Evolutionary conservation across 2,888 invertebrate species (phyloP), one percentile per base, ranked within the genome.

Genomic region (Xestia c-nigrum): DNA sequence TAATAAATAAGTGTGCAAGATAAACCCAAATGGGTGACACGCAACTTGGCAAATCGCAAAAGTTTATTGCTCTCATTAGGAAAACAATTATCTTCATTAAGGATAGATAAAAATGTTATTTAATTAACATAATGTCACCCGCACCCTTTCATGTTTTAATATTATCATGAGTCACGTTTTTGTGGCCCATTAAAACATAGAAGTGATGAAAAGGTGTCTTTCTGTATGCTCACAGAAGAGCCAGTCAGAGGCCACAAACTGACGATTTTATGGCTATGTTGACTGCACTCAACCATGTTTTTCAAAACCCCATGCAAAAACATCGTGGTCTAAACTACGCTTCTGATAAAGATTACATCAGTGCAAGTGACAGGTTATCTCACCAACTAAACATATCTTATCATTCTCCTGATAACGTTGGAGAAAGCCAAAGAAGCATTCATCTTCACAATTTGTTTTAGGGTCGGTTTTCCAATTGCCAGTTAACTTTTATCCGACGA

Each of bases 301-400:
- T 46, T 16, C 43, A 5, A 70, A 63, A 78, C 40, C n/a, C 3
- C 84, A 69, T 46, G 74, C 74, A 71, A 31, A 40, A 40, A 31
- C 50, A 43, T 61, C 72, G 57, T 74, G 78, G 55, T 9, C 12
- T n/a, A 40, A n/a, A 63, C 12, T 24, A 16, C 40, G 21, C n/a
- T 21, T 40, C 21, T 55, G 67, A 84, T 84, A 73, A 69, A 69
- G 40, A 79, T 72, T 70, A 52, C 70, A 75, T 64, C 63, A 61
- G n/a, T 12, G 19, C 16, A 67, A 50, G 40, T 68, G 64, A 47
- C 67, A 74, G 82, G 80, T 69, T 84, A 84, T 84, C 80, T 55
- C 12, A 72, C 9, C 47, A 57, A 78, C 72, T 38, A 72, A 84
- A 59, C 69, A n/a, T n/a, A n/a, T 50, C 1, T 63, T 72, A 84